Conservation (phyloP, 2,888 invertebrate genomes). For the Drosophila setosimentum region DNA sequence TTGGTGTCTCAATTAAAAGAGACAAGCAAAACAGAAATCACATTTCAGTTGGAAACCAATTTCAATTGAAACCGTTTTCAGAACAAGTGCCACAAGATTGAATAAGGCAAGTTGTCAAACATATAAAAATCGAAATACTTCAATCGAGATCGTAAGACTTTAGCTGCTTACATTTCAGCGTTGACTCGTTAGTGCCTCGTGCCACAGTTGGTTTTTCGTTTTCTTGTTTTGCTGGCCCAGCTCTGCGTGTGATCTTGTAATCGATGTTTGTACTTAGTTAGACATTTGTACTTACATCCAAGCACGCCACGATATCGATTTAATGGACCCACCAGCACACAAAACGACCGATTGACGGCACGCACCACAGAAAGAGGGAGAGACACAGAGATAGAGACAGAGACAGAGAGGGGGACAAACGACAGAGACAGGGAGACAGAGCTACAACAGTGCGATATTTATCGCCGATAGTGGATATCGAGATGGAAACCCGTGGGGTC, state of each 20-base stretch:
- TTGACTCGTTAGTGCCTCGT: conserved; percentile 39
- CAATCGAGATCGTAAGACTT: not conserved
- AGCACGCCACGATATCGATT: conserved; percentile 80
- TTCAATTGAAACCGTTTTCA: not conserved
- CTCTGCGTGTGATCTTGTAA: conserved; percentile 83
- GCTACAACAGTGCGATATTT: conserved; percentile 65
- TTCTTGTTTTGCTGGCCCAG: not conserved
- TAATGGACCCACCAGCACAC: conserved; percentile 70
- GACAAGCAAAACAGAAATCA: not conserved
- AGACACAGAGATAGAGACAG: conserved; percentile 28
- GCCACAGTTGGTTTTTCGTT: conserved; percentile 28
- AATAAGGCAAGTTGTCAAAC: conserved; percentile 38
- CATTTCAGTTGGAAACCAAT: not conserved
- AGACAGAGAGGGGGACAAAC: not conserved
- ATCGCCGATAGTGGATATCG: conserved; percentile 58
- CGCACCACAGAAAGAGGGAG: conserved; percentile 44
- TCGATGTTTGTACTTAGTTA: conserved; percentile 78
- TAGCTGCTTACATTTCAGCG: conserved; percentile 13
- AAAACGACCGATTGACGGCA: conserved; percentile 46
- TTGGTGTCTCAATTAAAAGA: no score
- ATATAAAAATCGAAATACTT: conserved; percentile 6
- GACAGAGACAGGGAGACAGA: conserved; percentile 2
- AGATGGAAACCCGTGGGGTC: conserved; percentile 49
- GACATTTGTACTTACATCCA: conserved; percentile 74
- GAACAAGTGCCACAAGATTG: not conserved